Conservation (phyloP, 2,113 vertebrate genomes). For the Polypterus senegalus region DNA sequence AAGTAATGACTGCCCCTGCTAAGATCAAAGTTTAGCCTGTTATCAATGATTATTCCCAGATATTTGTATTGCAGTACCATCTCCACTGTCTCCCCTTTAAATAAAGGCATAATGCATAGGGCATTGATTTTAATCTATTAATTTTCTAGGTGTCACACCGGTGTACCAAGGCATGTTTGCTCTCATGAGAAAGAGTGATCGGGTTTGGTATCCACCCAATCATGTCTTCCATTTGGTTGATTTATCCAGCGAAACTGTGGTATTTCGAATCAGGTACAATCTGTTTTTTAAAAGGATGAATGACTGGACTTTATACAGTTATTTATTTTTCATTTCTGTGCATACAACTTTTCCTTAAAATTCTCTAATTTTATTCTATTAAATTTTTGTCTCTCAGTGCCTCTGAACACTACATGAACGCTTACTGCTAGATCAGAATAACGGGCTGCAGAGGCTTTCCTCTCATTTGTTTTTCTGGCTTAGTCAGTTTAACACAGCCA, state of each 20-base stretch:
- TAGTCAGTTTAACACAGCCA: too few species aligned
- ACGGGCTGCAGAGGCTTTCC: too few species aligned
- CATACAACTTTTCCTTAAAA: too few species aligned
- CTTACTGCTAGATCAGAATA: too few species aligned
- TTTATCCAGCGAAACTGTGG: constrained; percentile 47
- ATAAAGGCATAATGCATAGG: too few species aligned
- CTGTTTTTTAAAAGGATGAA: too few species aligned
- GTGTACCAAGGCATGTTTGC: constrained; percentile 76
- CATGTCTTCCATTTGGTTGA: constrained; percentile 75
- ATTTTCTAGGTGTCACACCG: constrained; percentile 67
- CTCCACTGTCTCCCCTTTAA: background rate
- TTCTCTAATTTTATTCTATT: too few species aligned
- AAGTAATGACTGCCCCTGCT: constrained; percentile 19
- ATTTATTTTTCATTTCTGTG: too few species aligned
- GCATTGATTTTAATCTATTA: constrained; percentile 12
- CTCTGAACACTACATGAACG: too few species aligned
- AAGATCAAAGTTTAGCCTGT: constrained; percentile 4
- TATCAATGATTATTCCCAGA: background rate
- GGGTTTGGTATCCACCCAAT: constrained; percentile 81
- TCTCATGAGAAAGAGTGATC: constrained; percentile 74
- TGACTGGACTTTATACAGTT: too few species aligned
- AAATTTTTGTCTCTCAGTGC: too few species aligned
- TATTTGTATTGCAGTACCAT: constrained; percentile 1
- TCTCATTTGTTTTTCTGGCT: too few species aligned
- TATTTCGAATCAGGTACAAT: constrained; percentile 74